These are phyloP conservation scores for Mustela nigripes DNA, from an alignment of 2,113 vertebrate species.

Conservation along the genomic window DNA sequence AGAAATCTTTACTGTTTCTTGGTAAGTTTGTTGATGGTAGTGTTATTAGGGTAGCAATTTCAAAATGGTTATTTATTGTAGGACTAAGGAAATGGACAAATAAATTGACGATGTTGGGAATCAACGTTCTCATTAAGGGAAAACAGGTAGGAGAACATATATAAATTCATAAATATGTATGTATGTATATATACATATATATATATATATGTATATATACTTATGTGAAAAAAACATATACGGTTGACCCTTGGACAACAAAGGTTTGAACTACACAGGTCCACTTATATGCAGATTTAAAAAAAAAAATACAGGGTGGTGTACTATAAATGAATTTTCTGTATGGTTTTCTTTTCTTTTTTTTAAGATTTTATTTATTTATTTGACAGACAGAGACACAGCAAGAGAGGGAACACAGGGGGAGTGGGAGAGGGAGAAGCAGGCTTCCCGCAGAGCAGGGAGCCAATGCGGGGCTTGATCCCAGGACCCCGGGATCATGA, in stretches of 20 bases:
- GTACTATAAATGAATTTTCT: neutral
- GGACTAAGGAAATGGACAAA: neutral
- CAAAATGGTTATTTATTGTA: neutral
- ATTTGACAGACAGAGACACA: too few relatives aligned
- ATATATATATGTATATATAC: neutral
- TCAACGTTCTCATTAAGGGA: neutral
- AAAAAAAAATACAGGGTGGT: neutral
- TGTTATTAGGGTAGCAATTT: neutral
- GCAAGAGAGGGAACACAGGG: too few relatives aligned
- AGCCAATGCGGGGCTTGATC: too few relatives aligned
- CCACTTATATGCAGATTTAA: neutral
- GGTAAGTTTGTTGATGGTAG: neutral
- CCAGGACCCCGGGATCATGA: too few relatives aligned
- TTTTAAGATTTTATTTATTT: too few relatives aligned
- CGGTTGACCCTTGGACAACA: neutral
- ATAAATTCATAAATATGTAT: neutral
- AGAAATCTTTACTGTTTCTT: neutral
- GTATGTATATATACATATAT: neutral
- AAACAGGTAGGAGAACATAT: neutral
- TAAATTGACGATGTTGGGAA: neutral
- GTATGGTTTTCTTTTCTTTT: neutral
- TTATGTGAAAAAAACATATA: neutral
- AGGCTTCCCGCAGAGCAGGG: too few relatives aligned
- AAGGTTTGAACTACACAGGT: neutral
- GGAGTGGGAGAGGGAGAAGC: too few relatives aligned